phyloP scores from a whole-genome alignment of 2,113 vertebrate genomes.

The Sigmodon hispidus region DNA sequence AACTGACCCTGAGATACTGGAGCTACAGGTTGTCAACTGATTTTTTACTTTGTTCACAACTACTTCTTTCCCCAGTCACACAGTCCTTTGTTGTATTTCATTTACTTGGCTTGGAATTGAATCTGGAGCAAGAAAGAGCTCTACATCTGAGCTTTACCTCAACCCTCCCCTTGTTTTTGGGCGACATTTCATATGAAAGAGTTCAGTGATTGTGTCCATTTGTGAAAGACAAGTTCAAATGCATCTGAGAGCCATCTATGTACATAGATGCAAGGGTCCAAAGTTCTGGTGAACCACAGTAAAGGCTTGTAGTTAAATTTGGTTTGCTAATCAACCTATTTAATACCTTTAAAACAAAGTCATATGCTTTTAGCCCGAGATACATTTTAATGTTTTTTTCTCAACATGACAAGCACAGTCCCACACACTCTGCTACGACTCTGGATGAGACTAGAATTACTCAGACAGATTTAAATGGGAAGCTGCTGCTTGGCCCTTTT shows the following conservation, averaged over 20 bases:
- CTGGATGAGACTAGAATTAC: background rate
- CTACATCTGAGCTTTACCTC: background rate
- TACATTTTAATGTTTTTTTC: background rate
- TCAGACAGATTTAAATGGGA: background rate
- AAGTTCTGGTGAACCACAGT: background rate
- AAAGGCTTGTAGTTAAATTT: slow-evolving; percentile 9
- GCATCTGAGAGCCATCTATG: background rate
- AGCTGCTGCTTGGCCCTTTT: background rate
- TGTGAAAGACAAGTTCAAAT: background rate
- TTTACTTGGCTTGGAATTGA: background rate
- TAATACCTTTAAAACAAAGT: background rate
- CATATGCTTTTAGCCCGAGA: background rate
- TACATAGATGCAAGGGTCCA: background rate
- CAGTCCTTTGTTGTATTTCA: background rate
- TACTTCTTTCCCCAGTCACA: background rate
- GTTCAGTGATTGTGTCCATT: background rate
- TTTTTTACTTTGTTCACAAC: background rate
- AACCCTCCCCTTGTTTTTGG: background rate
- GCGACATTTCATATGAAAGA: background rate
- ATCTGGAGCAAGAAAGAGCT: background rate
- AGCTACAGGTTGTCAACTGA: background rate
- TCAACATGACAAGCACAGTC: background rate
- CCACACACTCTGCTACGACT: background rate
- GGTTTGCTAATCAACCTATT: background rate
- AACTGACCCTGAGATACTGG: background rate